Evolutionary conservation across 1,140 invertebrate species (phyloP), one percentile per base, ranked within the genome.

Genomic region (Vanessa atalanta): DNA sequence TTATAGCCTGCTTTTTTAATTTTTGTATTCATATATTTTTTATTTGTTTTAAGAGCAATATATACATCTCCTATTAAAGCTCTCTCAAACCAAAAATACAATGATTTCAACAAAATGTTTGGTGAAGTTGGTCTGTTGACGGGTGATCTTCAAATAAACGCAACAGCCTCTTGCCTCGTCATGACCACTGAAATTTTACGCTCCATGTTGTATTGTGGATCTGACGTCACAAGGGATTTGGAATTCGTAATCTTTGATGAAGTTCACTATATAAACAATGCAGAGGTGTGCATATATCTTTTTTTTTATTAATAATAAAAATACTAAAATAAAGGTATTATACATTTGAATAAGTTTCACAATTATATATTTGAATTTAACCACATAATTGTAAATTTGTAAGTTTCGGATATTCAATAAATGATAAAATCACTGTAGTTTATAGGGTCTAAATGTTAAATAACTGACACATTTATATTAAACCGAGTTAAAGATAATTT

Each of bases 231-330:
- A 4, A 94, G 98, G 69, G 99, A 99, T 93, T 93, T 99, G 61
- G 99, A 99, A 89, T 99, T 98, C 95, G 99, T 99, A 4, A 98
- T 99, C 82, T 99, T 99, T 90, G 99, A 99, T 92, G 99, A 99
- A 94, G 98, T 99, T 31, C 99, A 99, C 92, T 99, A 99, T 85
- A 98, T 99, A 63, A 99, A 99, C 90, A 98, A 99, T 94, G 95
- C 96, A 65, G 98, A 99, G 93, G 96, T 97, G 88, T n/a, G 23
- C 26, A 70, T 69, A 16, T 20, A 72, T 37, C 0, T 15, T 43
- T 43, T 9, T 43, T 43, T 65, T n/a, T 69, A 53, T 55, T 55
- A 4, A 31, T 31, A 31, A 31, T 31, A 31, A 31, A 31, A 31
- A 31, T 31, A 31, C 26, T 31, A 31, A 31, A 31, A 6, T 31